Evolutionary conservation across 2,797 vertebrate genomes (phyloP), one percentile per base, ranked within the genome.

Genomic region (Sarcoramphus papa): DNA sequence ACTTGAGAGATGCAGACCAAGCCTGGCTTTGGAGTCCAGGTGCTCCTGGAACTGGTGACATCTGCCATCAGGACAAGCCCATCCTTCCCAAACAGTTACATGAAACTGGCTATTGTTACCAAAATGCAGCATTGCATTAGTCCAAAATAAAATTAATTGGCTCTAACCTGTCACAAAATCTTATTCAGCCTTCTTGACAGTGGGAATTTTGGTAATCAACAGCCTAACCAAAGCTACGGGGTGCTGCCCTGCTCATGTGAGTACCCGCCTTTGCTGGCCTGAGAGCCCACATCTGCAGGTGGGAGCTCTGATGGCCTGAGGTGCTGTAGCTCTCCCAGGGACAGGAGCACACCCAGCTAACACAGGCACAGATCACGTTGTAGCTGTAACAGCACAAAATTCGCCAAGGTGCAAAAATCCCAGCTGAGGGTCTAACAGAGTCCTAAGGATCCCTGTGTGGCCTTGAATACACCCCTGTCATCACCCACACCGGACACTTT

Each of bases 361-460:
- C 20, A 30, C 8, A 19, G 28, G 33, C 64, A 83, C 1, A 0
- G 27, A 40, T 20, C 65, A 37, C 8, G 0, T 0, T n/a, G 47
- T 18, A 54, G 13, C 37, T 82, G 30, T 30, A 28, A 54, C 30
- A 70, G 25, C 20, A 74, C 37, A 40, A 3, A 80, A 63, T 35
- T 2, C 5, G 0, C 25, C 59, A 25, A 23, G 13, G 16, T 73
- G 53, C 10, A 45, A 53, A 59, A 73, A 37, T 10, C 17, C 3
- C n/a, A 31, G 28, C 35, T 68, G 33, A 70, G 53, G 14, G 35
- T 41, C 37, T 35, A 41, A 70, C 12, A 62, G 24, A 54, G 21
- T 27, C 78, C 31, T 17, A 20, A 3, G 0, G 43, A 62, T 23
- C 22, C 18, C n/a, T 10, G 6, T 6, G 3, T 30, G 41, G 63